phyloP scores from a whole-genome alignment of 2,113 vertebrate species.

The Nematolebias whitei region DNA sequence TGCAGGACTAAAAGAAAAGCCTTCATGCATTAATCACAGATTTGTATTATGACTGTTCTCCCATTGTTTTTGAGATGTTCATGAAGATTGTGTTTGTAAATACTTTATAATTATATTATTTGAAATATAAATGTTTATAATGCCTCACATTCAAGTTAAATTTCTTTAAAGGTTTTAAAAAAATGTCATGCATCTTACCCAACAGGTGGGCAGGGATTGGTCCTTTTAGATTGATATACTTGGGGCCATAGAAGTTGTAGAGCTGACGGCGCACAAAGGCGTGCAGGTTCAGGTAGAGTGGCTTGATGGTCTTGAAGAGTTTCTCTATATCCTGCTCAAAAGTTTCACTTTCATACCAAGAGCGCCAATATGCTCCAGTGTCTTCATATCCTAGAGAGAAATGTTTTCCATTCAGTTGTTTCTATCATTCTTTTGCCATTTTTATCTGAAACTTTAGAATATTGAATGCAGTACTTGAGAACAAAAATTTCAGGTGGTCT shows the following conservation, averaged over 20 bases:
- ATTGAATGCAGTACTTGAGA: not conserved
- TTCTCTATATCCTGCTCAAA: slow-evolving; percentile 86
- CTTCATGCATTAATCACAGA: slow-evolving; percentile 6
- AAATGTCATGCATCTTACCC: slow-evolving; percentile 75
- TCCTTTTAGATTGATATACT: slow-evolving; percentile 93
- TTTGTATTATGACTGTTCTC: not conserved
- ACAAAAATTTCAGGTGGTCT: not conserved
- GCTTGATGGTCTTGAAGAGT: slow-evolving; percentile 87
- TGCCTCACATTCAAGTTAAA: no score
- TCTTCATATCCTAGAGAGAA: slow-evolving; percentile 81
- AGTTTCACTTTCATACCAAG: slow-evolving; percentile 84
- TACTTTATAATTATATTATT: no score
- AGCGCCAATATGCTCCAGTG: slow-evolving; percentile 92
- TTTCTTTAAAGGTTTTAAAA: no score
- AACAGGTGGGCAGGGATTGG: slow-evolving; percentile 96
- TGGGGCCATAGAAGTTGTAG: slow-evolving; percentile 86
- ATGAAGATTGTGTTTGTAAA: not conserved
- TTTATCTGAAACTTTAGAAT: not conserved
- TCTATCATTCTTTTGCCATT: not conserved
- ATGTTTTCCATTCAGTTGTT: not conserved
- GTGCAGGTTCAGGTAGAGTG: slow-evolving; percentile 91
- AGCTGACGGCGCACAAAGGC: slow-evolving; percentile 92
- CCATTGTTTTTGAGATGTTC: not conserved
- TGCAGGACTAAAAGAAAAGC: slow-evolving; percentile 22
- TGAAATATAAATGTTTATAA: no score